phyloP scores from a whole-genome alignment of 2,797 vertebrate species.

The Benthosema pterotum region DNA sequence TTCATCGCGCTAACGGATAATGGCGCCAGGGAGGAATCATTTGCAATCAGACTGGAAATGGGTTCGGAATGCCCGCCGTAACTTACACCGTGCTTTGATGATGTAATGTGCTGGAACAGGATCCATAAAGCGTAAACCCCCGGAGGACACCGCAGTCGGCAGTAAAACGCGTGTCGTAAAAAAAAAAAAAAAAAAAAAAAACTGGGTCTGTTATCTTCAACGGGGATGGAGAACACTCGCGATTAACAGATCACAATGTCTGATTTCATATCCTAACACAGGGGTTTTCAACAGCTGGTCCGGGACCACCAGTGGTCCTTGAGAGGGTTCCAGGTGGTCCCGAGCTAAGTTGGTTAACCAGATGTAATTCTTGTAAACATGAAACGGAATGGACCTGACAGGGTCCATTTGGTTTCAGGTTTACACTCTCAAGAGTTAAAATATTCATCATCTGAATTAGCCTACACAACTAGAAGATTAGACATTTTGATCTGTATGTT shows the following conservation, averaged over 20 bases:
- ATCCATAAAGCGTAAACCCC: slow-evolving; percentile 21
- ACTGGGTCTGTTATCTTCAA: slow-evolving; percentile 45
- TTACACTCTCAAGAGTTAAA: too few species aligned
- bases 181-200: too few species aligned
- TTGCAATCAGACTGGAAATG: slow-evolving; percentile 25
- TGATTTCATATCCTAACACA: slow-evolving; percentile 35
- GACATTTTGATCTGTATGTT: too few species aligned
- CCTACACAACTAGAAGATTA: too few species aligned
- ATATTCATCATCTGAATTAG: too few species aligned
- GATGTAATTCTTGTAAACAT: too few species aligned
- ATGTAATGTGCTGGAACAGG: slow-evolving; percentile 11
- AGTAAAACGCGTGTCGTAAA: slow-evolving; percentile 35
- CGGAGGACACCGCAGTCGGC: slow-evolving; percentile 13
- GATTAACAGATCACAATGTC: slow-evolving; percentile 14
- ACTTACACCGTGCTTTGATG: slow-evolving; percentile 6
- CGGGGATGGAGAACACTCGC: slow-evolving; percentile 14
- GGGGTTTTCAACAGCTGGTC: too few species aligned
- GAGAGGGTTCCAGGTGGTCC: too few species aligned
- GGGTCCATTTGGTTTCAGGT: too few species aligned
- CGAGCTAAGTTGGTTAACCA: too few species aligned
- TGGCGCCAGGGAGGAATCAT: slow-evolving; percentile 2
- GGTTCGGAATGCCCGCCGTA: neutral
- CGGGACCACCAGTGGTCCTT: too few species aligned
- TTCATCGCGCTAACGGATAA: neutral
- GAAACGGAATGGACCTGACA: too few species aligned